phyloP scores from a whole-genome alignment of 2,797 vertebrate species.

The Neostethus bicornis region DNA sequence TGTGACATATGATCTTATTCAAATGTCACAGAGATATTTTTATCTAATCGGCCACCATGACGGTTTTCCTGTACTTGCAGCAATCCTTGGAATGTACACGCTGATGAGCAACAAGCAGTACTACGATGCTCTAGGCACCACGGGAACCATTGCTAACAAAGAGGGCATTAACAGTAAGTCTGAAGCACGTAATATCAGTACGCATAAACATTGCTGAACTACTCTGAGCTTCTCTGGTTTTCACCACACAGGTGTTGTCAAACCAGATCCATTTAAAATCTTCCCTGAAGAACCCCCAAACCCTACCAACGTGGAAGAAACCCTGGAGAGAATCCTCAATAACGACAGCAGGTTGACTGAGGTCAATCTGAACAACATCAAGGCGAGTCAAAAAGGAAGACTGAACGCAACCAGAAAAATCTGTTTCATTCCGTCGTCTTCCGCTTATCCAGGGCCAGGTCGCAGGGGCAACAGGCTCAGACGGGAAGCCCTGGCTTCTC shows the following conservation, averaged over 20 bases:
- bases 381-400: conserved; percentile 71
- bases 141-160: conserved; percentile 89
- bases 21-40: conserved; percentile 3
- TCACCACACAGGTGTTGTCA: conserved; percentile 86
- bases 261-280: conserved; percentile 89
- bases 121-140: conserved; percentile 92
- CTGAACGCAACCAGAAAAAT: accelerated
- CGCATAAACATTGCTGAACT: background rate
- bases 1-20: background rate
- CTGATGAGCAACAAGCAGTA: conserved; percentile 99
- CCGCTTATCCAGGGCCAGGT: too few relatives aligned
- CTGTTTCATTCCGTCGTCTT: too few relatives aligned
- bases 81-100: conserved; percentile 97
- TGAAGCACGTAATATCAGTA: too few relatives aligned
- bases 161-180: conserved; percentile 98
- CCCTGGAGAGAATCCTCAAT: conserved; percentile 84
- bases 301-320: conserved; percentile 90
- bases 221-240: background rate
- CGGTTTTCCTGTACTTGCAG: conserved; percentile 73
- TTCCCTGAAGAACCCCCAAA: conserved; percentile 95
- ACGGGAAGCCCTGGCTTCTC: too few relatives aligned
- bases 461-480: too few relatives aligned
- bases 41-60: background rate
- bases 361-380: conserved; percentile 97
- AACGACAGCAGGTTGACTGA: conserved; percentile 87